Conservation (phyloP, 2,888 invertebrate species). For the Dilophus febrilis region DNA sequence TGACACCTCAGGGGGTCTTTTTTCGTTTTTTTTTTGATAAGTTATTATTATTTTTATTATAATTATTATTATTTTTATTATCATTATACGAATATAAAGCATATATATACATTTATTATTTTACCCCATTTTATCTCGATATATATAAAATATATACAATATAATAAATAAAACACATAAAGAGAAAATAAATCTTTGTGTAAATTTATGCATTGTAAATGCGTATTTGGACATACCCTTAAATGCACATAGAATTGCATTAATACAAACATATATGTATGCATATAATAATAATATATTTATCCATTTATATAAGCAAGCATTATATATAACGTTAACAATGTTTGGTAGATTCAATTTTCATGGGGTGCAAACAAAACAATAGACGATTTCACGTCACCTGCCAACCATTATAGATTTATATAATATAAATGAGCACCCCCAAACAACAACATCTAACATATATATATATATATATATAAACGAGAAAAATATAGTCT, state of each 20-base stretch:
- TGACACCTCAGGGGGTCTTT: slow-evolving; percentile 13
- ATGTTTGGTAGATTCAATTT: slow-evolving; percentile 19
- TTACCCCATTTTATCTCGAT: too few species aligned
- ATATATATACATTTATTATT: too few species aligned
- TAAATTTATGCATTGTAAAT: too few species aligned
- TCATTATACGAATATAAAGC: neutral
- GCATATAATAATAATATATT: too few species aligned
- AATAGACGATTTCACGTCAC: slow-evolving; percentile 31
- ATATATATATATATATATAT: too few species aligned
- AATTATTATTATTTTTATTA: slow-evolving; percentile 5
- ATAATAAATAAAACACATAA: too few species aligned
- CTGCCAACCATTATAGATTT: slow-evolving; percentile 21
- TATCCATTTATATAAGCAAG: too few species aligned
- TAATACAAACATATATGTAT: slow-evolving; percentile 7
- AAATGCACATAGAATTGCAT: too few species aligned
- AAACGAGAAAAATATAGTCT: too few species aligned
- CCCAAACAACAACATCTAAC: slow-evolving; percentile 1
- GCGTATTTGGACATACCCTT: too few species aligned
- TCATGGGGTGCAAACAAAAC: slow-evolving; percentile 27
- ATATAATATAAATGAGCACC: slow-evolving; percentile 6
- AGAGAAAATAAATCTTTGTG: too few species aligned
- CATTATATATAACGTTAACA: slow-evolving; percentile 10
- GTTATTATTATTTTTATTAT: slow-evolving; percentile 6
- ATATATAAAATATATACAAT: too few species aligned
- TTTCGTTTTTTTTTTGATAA: slow-evolving; percentile 4